Evolutionary conservation across 2,113 vertebrate species (phyloP).

Genomic region (Thomomys bottae): DNA sequence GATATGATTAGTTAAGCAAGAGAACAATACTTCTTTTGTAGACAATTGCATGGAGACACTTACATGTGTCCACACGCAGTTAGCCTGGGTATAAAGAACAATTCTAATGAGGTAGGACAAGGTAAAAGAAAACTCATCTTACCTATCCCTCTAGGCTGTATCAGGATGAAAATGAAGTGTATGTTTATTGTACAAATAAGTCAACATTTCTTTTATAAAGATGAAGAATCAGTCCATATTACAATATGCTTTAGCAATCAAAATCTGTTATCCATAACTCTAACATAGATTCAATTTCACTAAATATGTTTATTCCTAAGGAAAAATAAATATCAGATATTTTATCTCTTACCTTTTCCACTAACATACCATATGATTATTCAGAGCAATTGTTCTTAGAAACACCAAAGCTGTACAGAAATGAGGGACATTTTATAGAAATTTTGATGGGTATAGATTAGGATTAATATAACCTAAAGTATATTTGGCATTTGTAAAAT

Average conservation of each 20-base stretch:
- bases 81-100: neutral
- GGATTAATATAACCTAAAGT: neutral
- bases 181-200: no score
- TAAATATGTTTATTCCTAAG: neutral
- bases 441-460: neutral
- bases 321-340: neutral
- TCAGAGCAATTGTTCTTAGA: neutral
- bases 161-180: neutral
- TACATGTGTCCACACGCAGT: neutral
- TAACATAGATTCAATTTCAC: conserved; percentile 18
- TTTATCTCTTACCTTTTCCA: neutral
- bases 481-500: neutral
- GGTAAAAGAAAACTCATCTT: neutral
- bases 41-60: neutral
- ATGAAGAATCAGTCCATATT: neutral
- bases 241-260: neutral
- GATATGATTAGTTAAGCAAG: neutral
- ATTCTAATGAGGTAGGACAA: neutral
- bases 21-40: neutral
- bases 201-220: neutral
- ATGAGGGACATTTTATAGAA: neutral
- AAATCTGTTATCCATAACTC: neutral
- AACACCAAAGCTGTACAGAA: neutral
- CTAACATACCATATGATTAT: neutral
- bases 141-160: neutral